Evolutionary conservation across 2,888 invertebrate genomes (phyloP).

Genomic region (Ischnus inquisitorius): DNA sequence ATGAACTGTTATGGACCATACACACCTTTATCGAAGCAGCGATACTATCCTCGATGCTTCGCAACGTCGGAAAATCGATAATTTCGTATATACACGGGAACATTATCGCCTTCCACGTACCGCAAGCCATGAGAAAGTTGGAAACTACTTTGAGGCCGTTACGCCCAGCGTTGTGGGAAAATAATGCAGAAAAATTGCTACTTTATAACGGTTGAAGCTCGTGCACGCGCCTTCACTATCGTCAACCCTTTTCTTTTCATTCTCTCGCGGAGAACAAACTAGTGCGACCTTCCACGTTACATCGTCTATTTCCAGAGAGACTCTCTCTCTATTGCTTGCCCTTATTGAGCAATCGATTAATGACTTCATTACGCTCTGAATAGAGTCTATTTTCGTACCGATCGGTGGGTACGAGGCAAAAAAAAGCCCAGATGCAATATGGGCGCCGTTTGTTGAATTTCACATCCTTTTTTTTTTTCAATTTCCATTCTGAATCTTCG

Average conservation of each 20-base stretch:
- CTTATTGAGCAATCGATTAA: constrained; percentile 65
- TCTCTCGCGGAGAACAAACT: constrained; percentile 12
- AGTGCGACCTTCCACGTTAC: constrained; percentile 29
- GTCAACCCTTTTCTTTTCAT: neutral
- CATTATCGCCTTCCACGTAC: constrained; percentile 55
- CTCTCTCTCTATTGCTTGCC: constrained; percentile 5
- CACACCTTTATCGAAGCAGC: constrained; percentile 60
- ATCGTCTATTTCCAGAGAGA: constrained; percentile 51
- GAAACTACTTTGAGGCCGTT: constrained; percentile 47
- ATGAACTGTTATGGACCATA: constrained; percentile 47
- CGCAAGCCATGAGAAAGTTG: constrained; percentile 27
- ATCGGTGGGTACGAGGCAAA: neutral
- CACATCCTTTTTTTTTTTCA: neutral
- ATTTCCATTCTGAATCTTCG: constrained; percentile 8
- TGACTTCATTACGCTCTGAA: constrained; percentile 64
- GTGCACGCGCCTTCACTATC: constrained; percentile 9
- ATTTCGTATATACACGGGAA: constrained; percentile 43
- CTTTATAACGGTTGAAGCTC: constrained; percentile 1
- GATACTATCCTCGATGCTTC: constrained; percentile 57
- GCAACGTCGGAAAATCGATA: constrained; percentile 63
- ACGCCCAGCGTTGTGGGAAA: constrained; percentile 12
- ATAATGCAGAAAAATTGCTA: constrained; percentile 28
- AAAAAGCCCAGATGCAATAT: constrained; percentile 32
- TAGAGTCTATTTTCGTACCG: constrained; percentile 59
- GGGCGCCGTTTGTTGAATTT: constrained; percentile 14